Evolutionary conservation across 2,888 invertebrate species (phyloP).

Genomic region (Melinaea menophilus): DNA sequence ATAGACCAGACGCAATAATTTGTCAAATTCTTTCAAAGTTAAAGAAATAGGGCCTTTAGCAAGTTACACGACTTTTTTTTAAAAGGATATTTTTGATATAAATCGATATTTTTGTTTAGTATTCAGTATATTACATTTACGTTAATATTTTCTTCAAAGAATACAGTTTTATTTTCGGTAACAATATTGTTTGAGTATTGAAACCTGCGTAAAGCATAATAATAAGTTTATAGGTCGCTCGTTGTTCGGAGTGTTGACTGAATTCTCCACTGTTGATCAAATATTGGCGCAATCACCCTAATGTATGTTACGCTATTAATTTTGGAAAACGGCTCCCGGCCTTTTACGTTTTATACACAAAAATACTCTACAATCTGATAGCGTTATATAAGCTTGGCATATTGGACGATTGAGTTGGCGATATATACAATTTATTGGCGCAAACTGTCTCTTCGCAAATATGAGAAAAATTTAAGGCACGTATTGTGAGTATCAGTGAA

Average conservation of each 20-base stretch:
- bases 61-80: no score
- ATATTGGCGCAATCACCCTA: conserved; percentile 37
- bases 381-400: conserved; percentile 21
- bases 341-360: conserved; percentile 6
- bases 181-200: conserved; percentile 15
- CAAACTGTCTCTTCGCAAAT: conserved; percentile 28
- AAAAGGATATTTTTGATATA: no score
- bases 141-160: background rate
- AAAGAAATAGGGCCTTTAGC: no score
- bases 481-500: conserved; percentile 15
- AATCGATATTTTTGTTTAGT: no score
- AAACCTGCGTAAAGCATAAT: conserved; percentile 29
- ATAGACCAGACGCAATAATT: no score
- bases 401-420: conserved; percentile 23
- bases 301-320: conserved; percentile 28
- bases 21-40: no score
- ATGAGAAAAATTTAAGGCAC: conserved; percentile 30
- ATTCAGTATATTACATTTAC: no score
- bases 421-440: conserved; percentile 23
- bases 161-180: conserved; percentile 11
- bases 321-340: conserved; percentile 15
- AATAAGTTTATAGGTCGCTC: conserved; percentile 32
- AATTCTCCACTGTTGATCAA: conserved; percentile 31
- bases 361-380: conserved; percentile 13
- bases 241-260: conserved; percentile 35